Base-by-base conservation (phyloP, 2,888 invertebrate species). In the Erebia epiphron region DNA sequence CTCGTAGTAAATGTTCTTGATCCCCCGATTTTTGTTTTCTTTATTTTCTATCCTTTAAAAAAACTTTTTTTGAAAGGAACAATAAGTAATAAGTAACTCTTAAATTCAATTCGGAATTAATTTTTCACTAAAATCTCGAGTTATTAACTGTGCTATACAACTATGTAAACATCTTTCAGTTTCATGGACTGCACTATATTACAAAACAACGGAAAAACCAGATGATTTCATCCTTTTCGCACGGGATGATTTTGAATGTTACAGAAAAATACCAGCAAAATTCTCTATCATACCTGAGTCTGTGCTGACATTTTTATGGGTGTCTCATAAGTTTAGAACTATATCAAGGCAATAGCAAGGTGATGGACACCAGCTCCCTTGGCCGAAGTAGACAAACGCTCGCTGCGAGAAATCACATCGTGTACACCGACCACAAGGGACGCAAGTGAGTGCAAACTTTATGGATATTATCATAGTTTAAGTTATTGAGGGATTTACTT, bases 391-490 rank as follows among this genome's bases (percentile, higher is more conserved):
- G 89, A 61, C 91, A 88, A 72, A 82, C 86, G 43, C 90, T 90
- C 2, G 85, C 92, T n/a, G 86, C 89, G 2, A 87, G 93, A 68
- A 94, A 93, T 78, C 94, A 94, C 76, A 94, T 94, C 75, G 90
- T 94, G 78, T 94, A 93, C 80, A 94, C 94, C 52, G 94, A 94
- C 75, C 93, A 94, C 74, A 94, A 93, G 77, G 94, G 94, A 74
- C 85, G 93, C 77, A 94, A 94, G 94, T 94, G 78, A 93, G 94
- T 92, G 83, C 74, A 69, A 68, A 18, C 54, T 66, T 56, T 56
- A 56, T 41, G 26, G 14, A 18, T 35, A 61, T 43, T 35, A 61
- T 43, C 13, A 18, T 41, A 18, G 16, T 18, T 46, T 18, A 18
- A 46, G 43, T 43, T 8, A 61, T 58, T 7, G 8, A 41, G 43